Evolutionary conservation across 2,113 vertebrate genomes (phyloP).

Genomic region (Leucopsar rothschildi): DNA sequence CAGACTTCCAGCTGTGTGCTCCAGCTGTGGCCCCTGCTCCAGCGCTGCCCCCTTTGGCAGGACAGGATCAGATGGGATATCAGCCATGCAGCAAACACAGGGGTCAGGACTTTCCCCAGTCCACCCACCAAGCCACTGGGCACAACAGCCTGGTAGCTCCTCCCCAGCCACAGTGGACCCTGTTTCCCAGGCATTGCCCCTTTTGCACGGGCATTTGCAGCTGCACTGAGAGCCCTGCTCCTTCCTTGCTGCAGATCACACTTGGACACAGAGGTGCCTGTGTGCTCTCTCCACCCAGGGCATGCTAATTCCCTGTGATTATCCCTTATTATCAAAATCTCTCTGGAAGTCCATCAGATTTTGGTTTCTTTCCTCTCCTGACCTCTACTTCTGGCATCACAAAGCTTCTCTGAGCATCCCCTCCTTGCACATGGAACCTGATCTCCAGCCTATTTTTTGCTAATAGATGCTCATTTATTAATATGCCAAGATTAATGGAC

Average conservation of each 20-base stretch:
- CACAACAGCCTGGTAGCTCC: neutral
- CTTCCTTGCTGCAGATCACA: neutral
- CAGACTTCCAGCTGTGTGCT: neutral
- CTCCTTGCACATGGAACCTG: neutral
- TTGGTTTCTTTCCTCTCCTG: neutral
- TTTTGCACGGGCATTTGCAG: neutral
- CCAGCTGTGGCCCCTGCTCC: neutral
- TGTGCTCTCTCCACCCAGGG: neutral
- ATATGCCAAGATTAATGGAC: conserved; percentile 7
- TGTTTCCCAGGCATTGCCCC: neutral
- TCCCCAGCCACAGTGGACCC: neutral
- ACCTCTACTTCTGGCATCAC: neutral
- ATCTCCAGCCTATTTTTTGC: neutral
- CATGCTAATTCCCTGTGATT: neutral
- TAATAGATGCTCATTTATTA: conserved; percentile 7
- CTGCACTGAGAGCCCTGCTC: neutral
- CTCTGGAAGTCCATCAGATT: neutral
- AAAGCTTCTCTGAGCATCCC: neutral
- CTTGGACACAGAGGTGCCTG: neutral
- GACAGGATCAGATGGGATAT: neutral
- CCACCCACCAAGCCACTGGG: too few species aligned
- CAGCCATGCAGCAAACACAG: neutral
- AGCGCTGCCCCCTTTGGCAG: accelerated
- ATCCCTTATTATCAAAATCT: neutral
- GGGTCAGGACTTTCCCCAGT: neutral